Base-by-base conservation (phyloP, 1,140 invertebrate species). In the Paralvinella palmiformis region DNA sequence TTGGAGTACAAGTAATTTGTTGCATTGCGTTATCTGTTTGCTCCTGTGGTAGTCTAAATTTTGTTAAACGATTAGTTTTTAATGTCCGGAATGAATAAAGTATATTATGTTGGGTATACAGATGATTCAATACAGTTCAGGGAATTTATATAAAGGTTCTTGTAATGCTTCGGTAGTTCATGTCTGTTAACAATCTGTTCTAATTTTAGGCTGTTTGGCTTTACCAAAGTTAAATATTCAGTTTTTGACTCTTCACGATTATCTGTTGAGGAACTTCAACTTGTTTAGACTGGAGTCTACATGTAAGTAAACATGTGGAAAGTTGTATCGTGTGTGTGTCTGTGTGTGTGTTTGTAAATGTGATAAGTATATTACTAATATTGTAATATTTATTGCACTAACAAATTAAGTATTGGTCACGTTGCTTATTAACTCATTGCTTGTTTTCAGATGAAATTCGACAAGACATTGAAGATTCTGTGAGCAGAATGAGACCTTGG, bases 241-340 rank as follows among this genome's bases (percentile, higher is more conserved):
- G 81, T 99, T 99, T 82, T 83, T 99, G 3, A 99, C 97, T 0
- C 80, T 99, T 4, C 95, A 99, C 81, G 97, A 99, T 83, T 99
- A 99, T 82, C 81, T 99, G 27, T 79, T 99, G 59, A 85, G 96
- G 62, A 99, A 99, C 79, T 99, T 99, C 72, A 94, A 98, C 81
- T 83, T 99, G 0, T 99, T 99, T 77, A 86, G 96, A 35, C 81
- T 99, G 56, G 97, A 99, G 80, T 97, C 96, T 22, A 99, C 96
- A 62, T 99, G 91, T 94, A 83, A 84, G 89, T 52, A 52, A 27
- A 22, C 45, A 48, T 20, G 44, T 48, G 2, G 44, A n/a, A n/a
- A 48, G 20, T n/a, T 48, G 2, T 48, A 24, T 48, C 10, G 27
- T 2, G 44, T 48, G 27, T 50, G 3, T 6, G 20, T 50, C 5